Evolutionary conservation across 2,888 invertebrate species (phyloP), one percentile per base, ranked within the genome.

Genomic region (Argyresthia albistria): DNA sequence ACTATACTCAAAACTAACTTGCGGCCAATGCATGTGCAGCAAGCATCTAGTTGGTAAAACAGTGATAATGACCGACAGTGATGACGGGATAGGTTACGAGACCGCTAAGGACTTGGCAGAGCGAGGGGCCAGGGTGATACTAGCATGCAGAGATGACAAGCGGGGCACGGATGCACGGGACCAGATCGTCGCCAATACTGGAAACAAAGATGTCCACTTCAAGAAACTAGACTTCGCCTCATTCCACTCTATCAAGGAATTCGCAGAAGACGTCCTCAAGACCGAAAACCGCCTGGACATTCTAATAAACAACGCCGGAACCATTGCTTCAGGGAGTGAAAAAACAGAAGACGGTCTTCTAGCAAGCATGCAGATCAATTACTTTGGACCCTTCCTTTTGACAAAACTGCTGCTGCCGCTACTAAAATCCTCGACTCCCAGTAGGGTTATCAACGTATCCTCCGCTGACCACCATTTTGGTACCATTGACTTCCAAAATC

Each of bases 1-100:
- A 15, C 7, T 48, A n/a, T 52, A 52, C 15, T 6, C 35, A 54
- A 66, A 68, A 55, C 53, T 77, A 50, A 69, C 73, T 35, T 63
- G 65, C 8, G 80, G 78, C 47, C 63, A 72, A 52, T 73, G 74
- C 56, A 71, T 60, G 57, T 66, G 66, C 54, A 78, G 69, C 54
- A 70, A 60, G 53, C 76, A 79, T 61, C 63, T 96, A 90, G 88
- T 93, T 49, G 95, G 95, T 1, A 96, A 96, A 86, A 93, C 93
- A 2, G 93, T 93, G 11, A 89, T 97, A 51, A 90, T 97, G 42
- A 97, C 96, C 9, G 97, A 96, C 15, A 94, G 93, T 49, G 96
- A 93, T 59, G 89, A 92, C 59, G 96, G 95, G 6, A 94, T 95
- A 62, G 95, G 95, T 35, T 93, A 90, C 64, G 93, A 94, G 69